Evolutionary conservation across 2,888 invertebrate species (phyloP).

Genomic region (Philereme vetulata): DNA sequence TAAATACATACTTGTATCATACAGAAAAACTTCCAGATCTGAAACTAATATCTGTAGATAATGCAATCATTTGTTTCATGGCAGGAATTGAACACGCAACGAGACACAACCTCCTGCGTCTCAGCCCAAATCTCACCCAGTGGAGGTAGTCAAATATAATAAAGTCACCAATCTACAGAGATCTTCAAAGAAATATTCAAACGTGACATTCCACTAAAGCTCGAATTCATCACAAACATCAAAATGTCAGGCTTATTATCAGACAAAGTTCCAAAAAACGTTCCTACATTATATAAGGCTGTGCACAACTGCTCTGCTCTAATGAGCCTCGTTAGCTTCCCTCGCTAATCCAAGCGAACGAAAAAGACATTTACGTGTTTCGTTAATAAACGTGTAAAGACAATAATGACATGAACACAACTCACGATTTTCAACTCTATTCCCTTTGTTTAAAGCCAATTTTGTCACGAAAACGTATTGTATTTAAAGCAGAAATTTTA

Average conservation of each 20-base stretch:
- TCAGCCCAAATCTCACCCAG: too few species aligned
- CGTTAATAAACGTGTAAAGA: conserved; percentile 38
- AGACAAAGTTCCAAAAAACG: conserved; percentile 29
- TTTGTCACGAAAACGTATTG: conserved; percentile 10
- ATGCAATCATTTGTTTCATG: too few species aligned
- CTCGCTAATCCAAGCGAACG: conserved; percentile 46
- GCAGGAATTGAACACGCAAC: too few species aligned
- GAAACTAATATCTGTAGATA: too few species aligned
- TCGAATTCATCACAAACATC: conserved; percentile 2
- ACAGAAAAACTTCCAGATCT: too few species aligned
- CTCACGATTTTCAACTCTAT: conserved; percentile 28
- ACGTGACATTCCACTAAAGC: neutral
- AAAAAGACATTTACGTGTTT: conserved; percentile 44
- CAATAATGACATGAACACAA: conserved; percentile 33
- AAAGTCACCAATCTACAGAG: too few species aligned
- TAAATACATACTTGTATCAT: too few species aligned
- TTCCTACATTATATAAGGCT: conserved; percentile 35
- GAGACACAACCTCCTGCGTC: too few species aligned
- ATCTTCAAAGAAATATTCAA: too few species aligned
- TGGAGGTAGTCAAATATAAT: too few species aligned
- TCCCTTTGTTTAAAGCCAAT: conserved; percentile 15
- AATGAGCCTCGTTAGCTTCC: conserved; percentile 56
- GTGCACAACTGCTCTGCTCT: conserved; percentile 40
- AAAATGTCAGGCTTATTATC: neutral
- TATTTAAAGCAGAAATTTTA: conserved; percentile 18